Evolutionary conservation across 2,888 invertebrate genomes (phyloP), one percentile per base, ranked within the genome.

Genomic region (Baccha elongata): DNA sequence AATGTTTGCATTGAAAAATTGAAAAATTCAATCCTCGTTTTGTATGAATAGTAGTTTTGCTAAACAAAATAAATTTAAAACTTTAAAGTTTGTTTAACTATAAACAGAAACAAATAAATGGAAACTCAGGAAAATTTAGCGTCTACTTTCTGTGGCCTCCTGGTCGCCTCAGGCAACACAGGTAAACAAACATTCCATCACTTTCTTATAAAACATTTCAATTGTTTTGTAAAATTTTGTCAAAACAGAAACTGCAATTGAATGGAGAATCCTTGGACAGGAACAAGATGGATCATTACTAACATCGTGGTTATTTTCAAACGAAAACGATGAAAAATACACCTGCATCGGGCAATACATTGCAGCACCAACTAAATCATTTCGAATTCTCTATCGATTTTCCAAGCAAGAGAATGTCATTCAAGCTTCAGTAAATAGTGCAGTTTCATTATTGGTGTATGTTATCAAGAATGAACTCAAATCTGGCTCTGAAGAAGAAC

Each of bases 181-280:
- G 91, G 91, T 87, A 86, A 84, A 13, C 23, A 42, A 58, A n/a
- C n/a, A 75, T 81, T 65, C 67, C 64, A 37, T 21, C 62, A 72
- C 76, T 50, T 52, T 17, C 64, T 4, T 2, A 26, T 15, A 32
- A 32, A 5, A 4, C 8, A 32, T 8, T 32, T 55, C 8, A 17
- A n/a, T 48, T 15, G 32, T 13, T 53, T 11, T 26, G 7, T 2
- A 32, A 26, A 29, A 53, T 15, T 15, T 44, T 71, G 10, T 69
- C 90, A 8, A 7, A 91, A 37, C 89, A 94, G 94, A 92, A 85
- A 92, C 92, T 88, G 94, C 94, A 0, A 93, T 93, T 85, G 95
- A 96, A 91, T 96, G 96, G 95, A 93, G 95, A 73, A 91, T 96
- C 68, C 90, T 96, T 85, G 96, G 96, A 0, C 96, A 96, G 89